These are phyloP conservation scores for Cromileptes altivelis DNA, from an alignment of 2,113 vertebrate species.

Conservation along the genomic window DNA sequence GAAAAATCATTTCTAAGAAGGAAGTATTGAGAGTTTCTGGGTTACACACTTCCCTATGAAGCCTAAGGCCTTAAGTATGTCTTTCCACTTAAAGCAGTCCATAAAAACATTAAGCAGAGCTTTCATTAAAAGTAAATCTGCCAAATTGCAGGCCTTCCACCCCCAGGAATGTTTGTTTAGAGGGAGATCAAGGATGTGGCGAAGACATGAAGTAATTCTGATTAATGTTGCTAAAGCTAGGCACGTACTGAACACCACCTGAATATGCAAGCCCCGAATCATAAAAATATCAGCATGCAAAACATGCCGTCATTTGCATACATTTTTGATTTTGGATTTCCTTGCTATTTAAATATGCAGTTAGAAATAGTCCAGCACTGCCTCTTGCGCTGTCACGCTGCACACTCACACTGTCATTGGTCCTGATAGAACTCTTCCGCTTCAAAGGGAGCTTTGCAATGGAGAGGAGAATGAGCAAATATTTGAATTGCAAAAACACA, in stretches of 20 bases:
- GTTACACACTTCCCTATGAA: slow-evolving; percentile 46
- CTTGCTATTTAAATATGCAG: slow-evolving; percentile 87
- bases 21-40: slow-evolving; percentile 30
- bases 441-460: slow-evolving; percentile 96
- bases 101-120: slow-evolving; percentile 70
- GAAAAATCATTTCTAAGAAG: slow-evolving; percentile 20
- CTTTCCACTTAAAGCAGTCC: slow-evolving; percentile 53
- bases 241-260: slow-evolving; percentile 70
- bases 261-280: slow-evolving; percentile 81
- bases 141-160: slow-evolving; percentile 71
- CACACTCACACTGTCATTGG: slow-evolving; percentile 98
- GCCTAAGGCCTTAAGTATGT: slow-evolving; percentile 44
- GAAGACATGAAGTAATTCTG: slow-evolving; percentile 75
- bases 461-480: slow-evolving; percentile 92
- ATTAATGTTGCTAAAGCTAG: slow-evolving; percentile 80
- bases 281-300: slow-evolving; percentile 81
- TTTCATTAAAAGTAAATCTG: slow-evolving; percentile 69
- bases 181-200: slow-evolving; percentile 70
- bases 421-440: slow-evolving; percentile 95
- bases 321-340: slow-evolving; percentile 85
- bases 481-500: slow-evolving; percentile 99
- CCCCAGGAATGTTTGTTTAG: slow-evolving; percentile 73
- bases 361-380: slow-evolving; percentile 96
- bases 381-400: slow-evolving; percentile 98
- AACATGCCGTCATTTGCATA: slow-evolving; percentile 86